Conservation (phyloP, 2,888 invertebrate genomes). For the Eupithecia abbreviata region DNA sequence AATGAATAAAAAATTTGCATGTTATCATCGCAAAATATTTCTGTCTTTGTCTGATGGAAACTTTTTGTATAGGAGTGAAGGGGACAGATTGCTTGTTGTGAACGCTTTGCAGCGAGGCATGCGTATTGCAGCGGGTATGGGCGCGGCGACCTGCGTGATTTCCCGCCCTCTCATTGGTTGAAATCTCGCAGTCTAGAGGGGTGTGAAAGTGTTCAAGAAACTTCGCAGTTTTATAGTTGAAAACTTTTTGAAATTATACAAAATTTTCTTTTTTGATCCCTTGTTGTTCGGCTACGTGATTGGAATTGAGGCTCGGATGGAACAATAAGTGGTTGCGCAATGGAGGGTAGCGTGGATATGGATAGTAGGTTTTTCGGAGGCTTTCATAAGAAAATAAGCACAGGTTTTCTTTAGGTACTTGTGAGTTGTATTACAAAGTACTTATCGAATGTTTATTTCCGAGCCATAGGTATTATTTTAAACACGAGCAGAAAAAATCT, state of each 20-base stretch:
- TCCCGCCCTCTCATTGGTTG: constrained; percentile 67
- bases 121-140: constrained; percentile 78
- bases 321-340: constrained; percentile 24
- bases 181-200: constrained; percentile 66
- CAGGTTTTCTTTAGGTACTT: too few relatives aligned
- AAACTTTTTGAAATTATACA: constrained; percentile 70
- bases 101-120: constrained; percentile 71
- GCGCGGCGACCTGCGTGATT: constrained; percentile 71
- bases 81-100: constrained; percentile 58
- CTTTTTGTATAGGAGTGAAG: constrained; percentile 54
- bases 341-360: neutral
- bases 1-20: constrained; percentile 81
- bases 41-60: constrained; percentile 57
- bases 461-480: neutral
- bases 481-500: neutral
- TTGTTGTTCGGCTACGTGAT: constrained; percentile 56
- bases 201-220: constrained; percentile 66
- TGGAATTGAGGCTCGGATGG: constrained; percentile 46
- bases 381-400: neutral
- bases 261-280: constrained; percentile 55
- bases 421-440: too few relatives aligned
- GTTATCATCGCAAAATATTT: constrained; percentile 64
- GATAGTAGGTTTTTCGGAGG: neutral
- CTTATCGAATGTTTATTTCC: neutral
- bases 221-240: constrained; percentile 71